Conservation (phyloP, 2,113 vertebrate species). For the Trichomycterus rosablanca region DNA sequence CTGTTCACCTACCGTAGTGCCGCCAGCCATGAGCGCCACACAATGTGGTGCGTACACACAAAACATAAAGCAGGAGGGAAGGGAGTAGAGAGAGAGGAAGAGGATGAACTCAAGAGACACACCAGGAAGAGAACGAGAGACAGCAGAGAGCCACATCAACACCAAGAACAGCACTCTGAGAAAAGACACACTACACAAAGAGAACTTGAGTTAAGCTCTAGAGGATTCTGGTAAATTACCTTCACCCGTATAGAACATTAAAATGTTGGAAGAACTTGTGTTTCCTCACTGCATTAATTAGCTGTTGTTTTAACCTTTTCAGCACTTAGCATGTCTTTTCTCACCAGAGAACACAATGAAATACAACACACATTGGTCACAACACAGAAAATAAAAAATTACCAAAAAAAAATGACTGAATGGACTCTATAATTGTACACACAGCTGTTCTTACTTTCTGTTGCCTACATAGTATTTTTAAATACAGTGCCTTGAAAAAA, state of each 20-base stretch:
- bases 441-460: slow-evolving; percentile 20
- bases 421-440: slow-evolving; percentile 18
- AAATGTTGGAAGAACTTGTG: no score
- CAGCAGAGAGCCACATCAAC: slow-evolving; percentile 49
- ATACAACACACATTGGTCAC: slow-evolving; percentile 56
- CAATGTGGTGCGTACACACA: slow-evolving; percentile 66
- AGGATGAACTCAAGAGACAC: slow-evolving; percentile 73
- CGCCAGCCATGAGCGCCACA: slow-evolving; percentile 67
- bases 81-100: slow-evolving; percentile 60
- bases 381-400: slow-evolving; percentile 54
- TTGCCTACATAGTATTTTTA: neutral
- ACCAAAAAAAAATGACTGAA: slow-evolving; percentile 39
- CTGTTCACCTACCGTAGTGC: slow-evolving; percentile 74
- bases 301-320: neutral
- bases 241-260: neutral
- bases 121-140: slow-evolving; percentile 59
- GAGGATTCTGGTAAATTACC: neutral
- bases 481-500: neutral
- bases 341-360: slow-evolving; percentile 56
- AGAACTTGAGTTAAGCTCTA: neutral
- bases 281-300: no score
- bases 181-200: slow-evolving; percentile 61
- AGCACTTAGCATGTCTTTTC: slow-evolving; percentile 54
- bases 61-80: slow-evolving; percentile 66
- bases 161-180: slow-evolving; percentile 47